A percentile compares a stretch with the other conserved stretches of the same genome.
Evolutionary conservation across 2,888 invertebrate species (phyloP).

Genomic region (Nemurella pictetii): DNA sequence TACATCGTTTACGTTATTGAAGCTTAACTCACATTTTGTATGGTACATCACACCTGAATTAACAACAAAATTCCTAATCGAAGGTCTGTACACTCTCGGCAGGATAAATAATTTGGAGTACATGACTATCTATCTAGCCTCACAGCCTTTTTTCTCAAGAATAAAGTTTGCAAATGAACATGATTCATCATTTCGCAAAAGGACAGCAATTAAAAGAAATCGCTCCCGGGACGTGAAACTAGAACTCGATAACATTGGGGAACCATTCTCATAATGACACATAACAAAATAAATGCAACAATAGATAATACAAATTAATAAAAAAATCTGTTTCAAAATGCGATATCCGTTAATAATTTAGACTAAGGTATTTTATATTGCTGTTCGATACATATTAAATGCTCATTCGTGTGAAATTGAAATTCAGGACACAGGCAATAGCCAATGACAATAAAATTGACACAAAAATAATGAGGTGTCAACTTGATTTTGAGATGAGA

Average conservation of each 20-base stretch:
- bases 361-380: not conserved
- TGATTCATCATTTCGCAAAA: not conserved
- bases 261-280: not conserved
- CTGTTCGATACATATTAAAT: not conserved
- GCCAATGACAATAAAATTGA: not conserved
- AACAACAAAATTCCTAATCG: not conserved
- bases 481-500: not conserved
- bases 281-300: not conserved
- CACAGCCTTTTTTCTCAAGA: not conserved
- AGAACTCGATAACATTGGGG: not conserved
- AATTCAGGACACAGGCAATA: not conserved
- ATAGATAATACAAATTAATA: not conserved
- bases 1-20: constrained; percentile 12
- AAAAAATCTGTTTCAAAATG: no score
- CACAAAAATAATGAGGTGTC: not conserved
- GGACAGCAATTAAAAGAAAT: not conserved
- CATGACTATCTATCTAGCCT: not conserved
- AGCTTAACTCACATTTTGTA: constrained; percentile 28
- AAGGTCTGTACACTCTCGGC: not conserved
- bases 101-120: not conserved
- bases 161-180: not conserved
- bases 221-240: not conserved
- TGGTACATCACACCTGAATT: constrained; percentile 25
- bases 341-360: not conserved
- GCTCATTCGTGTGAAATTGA: not conserved